Percentiles rank a stretch among this genome's conserved stretches.
These are phyloP conservation scores for Yasuhikotakia modesta DNA, from an alignment of 2,797 vertebrate species.

Conservation along the genomic window DNA sequence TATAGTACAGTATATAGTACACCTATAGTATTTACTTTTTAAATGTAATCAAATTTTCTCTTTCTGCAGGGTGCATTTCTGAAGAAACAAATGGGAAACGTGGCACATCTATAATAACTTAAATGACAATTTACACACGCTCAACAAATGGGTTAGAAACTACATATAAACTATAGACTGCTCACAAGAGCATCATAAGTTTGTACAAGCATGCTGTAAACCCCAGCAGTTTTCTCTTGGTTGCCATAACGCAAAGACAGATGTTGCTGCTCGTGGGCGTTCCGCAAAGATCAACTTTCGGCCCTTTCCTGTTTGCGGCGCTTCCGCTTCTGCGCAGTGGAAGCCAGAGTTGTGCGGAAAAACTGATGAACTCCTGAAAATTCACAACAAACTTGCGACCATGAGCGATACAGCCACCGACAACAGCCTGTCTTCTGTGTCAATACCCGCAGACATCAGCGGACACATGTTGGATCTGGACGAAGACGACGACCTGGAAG, in stretches of 20 bases:
- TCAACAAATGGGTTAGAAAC: not conserved
- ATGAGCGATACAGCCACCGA: conserved; percentile 65
- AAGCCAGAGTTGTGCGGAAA: conserved; percentile 27
- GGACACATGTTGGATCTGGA: conserved; percentile 82
- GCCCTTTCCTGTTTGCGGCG: conserved; percentile 30
- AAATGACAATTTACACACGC: not conserved
- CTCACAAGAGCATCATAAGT: not conserved
- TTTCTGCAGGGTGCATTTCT: not conserved
- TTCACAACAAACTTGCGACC: conserved; percentile 29
- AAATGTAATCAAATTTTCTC: no score
- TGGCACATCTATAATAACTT: not conserved
- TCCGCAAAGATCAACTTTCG: conserved; percentile 8
- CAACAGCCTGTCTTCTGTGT: conserved; percentile 39
- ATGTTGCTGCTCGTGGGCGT: not conserved
- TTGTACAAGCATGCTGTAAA: no score
- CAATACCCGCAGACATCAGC: conserved; percentile 64
- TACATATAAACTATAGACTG: no score
- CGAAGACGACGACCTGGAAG: conserved; percentile 93
- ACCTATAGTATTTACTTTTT: no score
- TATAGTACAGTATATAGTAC: no score
- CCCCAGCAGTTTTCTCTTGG: no score
- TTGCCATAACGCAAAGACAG: not conserved
- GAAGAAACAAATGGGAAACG: not conserved
- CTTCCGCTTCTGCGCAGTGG: conserved; percentile 73
- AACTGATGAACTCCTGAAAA: conserved; percentile 34